Base-by-base conservation (phyloP, 2,888 invertebrate species). In the Platerodrilus igneus region DNA sequence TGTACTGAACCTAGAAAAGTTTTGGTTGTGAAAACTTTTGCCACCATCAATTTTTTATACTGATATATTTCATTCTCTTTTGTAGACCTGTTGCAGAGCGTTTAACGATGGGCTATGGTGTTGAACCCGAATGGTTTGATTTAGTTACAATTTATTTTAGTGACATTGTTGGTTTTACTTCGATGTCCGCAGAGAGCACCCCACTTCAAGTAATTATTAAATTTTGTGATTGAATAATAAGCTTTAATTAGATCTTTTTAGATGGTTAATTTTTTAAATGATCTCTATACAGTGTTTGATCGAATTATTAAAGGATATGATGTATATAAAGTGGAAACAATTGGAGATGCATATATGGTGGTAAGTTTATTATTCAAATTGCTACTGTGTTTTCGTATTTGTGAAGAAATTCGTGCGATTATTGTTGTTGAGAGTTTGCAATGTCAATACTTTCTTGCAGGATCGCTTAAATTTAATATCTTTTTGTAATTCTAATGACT, bases 301-400 rank as follows among this genome's bases (percentile, higher is more conserved):
- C 79, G 87, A 57, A 93, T 96, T 60, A 95, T 96, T 56, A 86
- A 90, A 68, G 90, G 92, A 58, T 97, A 94, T 67, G 94, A 96
- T 65, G 97, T 97, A 27, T 97, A 97, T 68, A 97, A 97, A 72
- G 96, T 96, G 45, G 92, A 93, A 72, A 93, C 92, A 23, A 93
- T 93, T 45, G 93, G 93, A 16, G 88, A 89, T 61, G 82, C 82
- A 2, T 82, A 82, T 61, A 82, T 82, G 81, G 81, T 81, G 66
- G 81, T 81, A 66, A 68, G 77, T 73, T 34, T n/a, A n/a, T 7
- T 5, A 15, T 32, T 32, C n/a, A n/a, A n/a, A n/a, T n/a, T n/a
- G n/a, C n/a, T n/a, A n/a, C n/a, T n/a, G n/a, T n/a, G n/a, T n/a
- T n/a, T n/a, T n/a, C n/a, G n/a, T n/a, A n/a, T n/a, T n/a, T n/a